Percentiles rank a stretch among this genome's conserved stretches.
These are phyloP conservation scores for Vicugna pacos DNA, from an alignment of 2,113 vertebrate genomes.

Conservation along the genomic window DNA sequence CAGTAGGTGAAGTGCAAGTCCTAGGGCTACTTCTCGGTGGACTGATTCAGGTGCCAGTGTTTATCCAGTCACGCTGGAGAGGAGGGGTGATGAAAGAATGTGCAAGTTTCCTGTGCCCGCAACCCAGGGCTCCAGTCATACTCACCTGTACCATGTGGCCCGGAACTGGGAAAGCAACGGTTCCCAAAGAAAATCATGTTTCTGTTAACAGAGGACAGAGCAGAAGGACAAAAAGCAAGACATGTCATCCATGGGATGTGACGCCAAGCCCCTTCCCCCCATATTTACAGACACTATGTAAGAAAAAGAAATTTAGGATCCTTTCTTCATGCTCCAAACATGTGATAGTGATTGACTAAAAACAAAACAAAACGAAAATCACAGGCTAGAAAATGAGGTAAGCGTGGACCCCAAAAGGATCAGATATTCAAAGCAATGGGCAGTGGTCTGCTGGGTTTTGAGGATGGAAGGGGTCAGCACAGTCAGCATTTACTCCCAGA, in stretches of 20 bases:
- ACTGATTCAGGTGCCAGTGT: background rate
- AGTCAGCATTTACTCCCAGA: background rate
- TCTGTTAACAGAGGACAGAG: background rate
- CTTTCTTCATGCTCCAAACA: background rate
- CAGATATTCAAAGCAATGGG: background rate
- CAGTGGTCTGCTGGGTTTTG: background rate
- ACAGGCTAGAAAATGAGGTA: background rate
- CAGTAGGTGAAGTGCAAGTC: background rate
- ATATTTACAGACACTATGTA: background rate
- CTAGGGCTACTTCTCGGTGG: background rate
- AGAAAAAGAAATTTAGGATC: background rate
- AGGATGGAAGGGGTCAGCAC: background rate
- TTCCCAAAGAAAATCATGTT: background rate
- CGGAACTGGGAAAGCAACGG: background rate
- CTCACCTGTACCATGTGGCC: background rate
- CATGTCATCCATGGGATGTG: background rate
- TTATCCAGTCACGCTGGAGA: background rate
- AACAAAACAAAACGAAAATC: background rate
- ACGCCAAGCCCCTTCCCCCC: background rate
- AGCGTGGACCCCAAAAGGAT: background rate
- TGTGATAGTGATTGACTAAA: background rate
- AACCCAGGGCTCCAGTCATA: background rate
- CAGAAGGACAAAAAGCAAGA: background rate
- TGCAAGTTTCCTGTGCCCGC: background rate
- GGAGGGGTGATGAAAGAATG: background rate